Evolutionary conservation across 2,113 vertebrate genomes (phyloP).

Genomic region (Aegypius monachus): DNA sequence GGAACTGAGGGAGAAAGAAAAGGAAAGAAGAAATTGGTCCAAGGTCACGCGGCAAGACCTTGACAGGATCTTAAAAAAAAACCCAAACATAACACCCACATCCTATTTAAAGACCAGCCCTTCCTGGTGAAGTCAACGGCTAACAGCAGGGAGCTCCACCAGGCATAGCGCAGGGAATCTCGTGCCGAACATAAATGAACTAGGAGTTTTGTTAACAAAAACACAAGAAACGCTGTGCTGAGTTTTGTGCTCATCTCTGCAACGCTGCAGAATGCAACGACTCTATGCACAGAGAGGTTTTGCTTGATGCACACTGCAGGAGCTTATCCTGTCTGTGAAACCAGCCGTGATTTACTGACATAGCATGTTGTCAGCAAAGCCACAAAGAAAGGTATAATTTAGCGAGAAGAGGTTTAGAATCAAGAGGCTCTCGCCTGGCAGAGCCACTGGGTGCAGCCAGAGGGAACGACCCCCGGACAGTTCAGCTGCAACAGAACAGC

Average conservation of each 20-base stretch:
- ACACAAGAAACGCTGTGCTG: rapidly evolving
- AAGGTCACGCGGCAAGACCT: background rate
- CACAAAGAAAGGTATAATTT: background rate
- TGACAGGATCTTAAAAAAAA: background rate
- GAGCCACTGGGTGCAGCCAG: rapidly evolving
- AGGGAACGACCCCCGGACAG: background rate
- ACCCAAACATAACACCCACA: background rate
- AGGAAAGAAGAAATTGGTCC: background rate
- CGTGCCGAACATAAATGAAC: rapidly evolving
- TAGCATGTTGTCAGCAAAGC: background rate
- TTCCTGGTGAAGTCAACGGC: background rate
- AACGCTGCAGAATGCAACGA: background rate
- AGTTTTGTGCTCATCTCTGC: background rate
- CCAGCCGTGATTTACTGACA: background rate
- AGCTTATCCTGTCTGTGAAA: background rate
- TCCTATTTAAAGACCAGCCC: background rate
- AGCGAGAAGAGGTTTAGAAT: background rate
- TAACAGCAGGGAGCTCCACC: background rate
- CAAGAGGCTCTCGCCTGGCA: background rate
- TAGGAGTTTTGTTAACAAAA: background rate
- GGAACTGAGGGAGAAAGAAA: background rate
- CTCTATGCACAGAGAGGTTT: background rate
- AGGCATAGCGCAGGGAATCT: background rate
- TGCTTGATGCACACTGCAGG: background rate
- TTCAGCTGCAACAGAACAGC: too few relatives aligned